A percentile compares a stretch with the other conserved stretches of the same genome.
Evolutionary conservation across 2,888 invertebrate species (phyloP).

Genomic region (Apamea anceps): DNA sequence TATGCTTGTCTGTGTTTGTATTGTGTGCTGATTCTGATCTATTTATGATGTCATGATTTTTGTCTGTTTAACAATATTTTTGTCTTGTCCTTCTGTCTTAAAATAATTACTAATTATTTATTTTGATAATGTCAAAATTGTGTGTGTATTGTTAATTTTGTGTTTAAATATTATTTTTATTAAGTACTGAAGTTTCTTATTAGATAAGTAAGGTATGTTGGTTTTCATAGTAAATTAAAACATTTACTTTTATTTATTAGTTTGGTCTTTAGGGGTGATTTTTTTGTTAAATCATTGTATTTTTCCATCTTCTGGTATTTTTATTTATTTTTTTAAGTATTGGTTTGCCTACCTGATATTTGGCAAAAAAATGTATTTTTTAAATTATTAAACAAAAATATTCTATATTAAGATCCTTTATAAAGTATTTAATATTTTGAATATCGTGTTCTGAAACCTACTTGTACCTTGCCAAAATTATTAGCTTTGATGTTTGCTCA

Average conservation of each 20-base stretch:
- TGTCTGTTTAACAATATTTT: not conserved
- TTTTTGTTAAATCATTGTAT: too few species aligned
- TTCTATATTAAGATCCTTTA: not conserved
- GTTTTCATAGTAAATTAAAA: not conserved
- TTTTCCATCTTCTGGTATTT: not conserved
- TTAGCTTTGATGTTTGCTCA: not conserved
- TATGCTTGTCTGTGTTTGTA: not conserved
- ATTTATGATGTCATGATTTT: not conserved
- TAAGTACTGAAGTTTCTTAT: not conserved
- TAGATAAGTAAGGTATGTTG: not conserved
- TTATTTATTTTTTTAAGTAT: not conserved
- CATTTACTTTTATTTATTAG: not conserved
- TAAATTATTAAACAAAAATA: not conserved
- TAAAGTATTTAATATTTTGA: slow-evolving; percentile 1
- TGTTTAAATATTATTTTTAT: not conserved
- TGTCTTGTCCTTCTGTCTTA: not conserved
- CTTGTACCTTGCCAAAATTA: not conserved
- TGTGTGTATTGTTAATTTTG: not conserved
- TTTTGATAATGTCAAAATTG: not conserved
- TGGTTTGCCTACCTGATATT: not conserved
- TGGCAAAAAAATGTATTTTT: not conserved
- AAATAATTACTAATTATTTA: not conserved
- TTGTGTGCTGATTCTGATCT: not conserved
- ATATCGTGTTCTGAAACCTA: not conserved
- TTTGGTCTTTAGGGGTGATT: not conserved